Percentiles rank a stretch among this genome's conserved stretches.
Evolutionary conservation across 1,140 invertebrate genomes (phyloP).

Genomic region (Leptopilina clavipes): DNA sequence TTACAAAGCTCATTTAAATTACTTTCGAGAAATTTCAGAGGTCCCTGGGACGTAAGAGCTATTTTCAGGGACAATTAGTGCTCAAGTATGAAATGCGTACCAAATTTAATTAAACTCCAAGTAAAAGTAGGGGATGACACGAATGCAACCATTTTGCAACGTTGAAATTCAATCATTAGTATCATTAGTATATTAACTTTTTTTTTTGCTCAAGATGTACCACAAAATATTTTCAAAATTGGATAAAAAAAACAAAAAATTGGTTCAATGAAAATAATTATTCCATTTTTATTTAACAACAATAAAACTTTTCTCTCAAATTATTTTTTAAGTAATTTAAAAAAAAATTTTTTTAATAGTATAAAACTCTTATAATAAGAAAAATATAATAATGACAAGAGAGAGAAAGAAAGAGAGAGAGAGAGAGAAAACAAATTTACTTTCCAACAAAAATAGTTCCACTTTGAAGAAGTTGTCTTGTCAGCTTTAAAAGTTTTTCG

Average conservation of each 20-base stretch:
- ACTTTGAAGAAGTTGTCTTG: constrained; percentile 7
- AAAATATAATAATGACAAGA: not conserved
- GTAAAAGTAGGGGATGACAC: not conserved
- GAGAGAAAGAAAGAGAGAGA: not conserved
- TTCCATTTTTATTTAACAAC: too few species aligned
- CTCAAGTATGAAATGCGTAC: constrained; percentile 27
- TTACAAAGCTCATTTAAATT: constrained; percentile 4
- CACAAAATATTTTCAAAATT: too few species aligned
- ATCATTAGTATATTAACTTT: not conserved
- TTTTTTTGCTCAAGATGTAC: not conserved
- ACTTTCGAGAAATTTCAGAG: constrained; percentile 16
- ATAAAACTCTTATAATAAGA: too few species aligned
- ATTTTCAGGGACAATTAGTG: constrained; percentile 24
- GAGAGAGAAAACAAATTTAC: not conserved
- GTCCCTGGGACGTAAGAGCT: not conserved
- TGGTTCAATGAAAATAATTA: too few species aligned
- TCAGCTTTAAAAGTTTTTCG: constrained; percentile 7
- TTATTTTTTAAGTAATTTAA: too few species aligned
- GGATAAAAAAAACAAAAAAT: too few species aligned
- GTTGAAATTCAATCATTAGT: not conserved
- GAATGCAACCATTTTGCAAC: not conserved
- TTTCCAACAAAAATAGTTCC: not conserved
- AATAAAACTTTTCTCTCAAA: too few species aligned
- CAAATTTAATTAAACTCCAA: constrained; percentile 23
- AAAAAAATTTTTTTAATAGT: too few species aligned